Conservation (phyloP, 2,797 vertebrate species). For the Chiloscyllium punctatum region DNA sequence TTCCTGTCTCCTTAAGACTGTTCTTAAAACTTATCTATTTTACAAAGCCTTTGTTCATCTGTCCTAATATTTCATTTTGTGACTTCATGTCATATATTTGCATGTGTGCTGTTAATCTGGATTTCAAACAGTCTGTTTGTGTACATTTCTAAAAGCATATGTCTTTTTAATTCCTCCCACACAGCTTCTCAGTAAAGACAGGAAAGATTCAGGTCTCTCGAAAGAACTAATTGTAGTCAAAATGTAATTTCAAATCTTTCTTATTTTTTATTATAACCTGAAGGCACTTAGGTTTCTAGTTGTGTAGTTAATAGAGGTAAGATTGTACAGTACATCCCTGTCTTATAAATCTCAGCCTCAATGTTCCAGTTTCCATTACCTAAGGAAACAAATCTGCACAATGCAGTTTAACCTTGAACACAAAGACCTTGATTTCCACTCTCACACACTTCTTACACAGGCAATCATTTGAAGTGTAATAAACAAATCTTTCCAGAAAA, state of each 20-base stretch:
- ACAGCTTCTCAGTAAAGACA: not conserved
- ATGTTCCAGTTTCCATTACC: conserved; percentile 30
- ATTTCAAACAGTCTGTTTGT: not conserved
- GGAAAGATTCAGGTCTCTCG: not conserved
- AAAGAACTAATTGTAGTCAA: not conserved
- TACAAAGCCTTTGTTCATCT: no score
- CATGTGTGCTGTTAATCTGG: no score
- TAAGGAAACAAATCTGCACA: conserved; percentile 8
- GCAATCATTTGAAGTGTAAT: not conserved
- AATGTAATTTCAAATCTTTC: conserved; percentile 17
- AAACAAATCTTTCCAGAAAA: not conserved
- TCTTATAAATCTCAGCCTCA: not conserved
- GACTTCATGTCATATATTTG: not conserved
- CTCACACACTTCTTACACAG: not conserved
- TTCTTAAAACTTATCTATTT: no score
- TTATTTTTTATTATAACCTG: not conserved
- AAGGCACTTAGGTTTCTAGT: not conserved
- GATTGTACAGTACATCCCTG: not conserved
- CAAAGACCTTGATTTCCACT: conserved; percentile 17
- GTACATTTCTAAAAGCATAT: not conserved
- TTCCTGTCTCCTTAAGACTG: not conserved
- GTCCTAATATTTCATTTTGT: not conserved
- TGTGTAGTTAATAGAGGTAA: not conserved
- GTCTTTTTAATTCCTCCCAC: not conserved
- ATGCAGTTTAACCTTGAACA: conserved; percentile 28